Evolutionary conservation across 2,113 vertebrate genomes (phyloP), one percentile per base, ranked within the genome.

Genomic region (Eidolon helvum): DNA sequence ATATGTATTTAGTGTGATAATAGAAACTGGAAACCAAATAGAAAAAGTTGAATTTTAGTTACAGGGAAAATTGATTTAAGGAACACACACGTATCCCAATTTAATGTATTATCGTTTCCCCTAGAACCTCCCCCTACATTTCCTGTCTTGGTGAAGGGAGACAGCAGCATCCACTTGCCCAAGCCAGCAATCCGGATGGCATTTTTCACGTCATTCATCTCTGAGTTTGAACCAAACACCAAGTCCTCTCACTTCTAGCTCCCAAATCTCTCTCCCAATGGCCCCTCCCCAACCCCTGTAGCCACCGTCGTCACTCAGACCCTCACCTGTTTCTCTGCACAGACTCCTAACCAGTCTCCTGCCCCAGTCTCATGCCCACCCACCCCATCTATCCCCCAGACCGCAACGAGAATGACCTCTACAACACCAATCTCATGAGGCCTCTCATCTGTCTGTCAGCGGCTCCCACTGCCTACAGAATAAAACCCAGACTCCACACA

Each of bases 11-110:
- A 87, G 7, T 55, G 59, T 78, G 24, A 38, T 4, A 15, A n/a
- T 65, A 82, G 48, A 93, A 45, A 66, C 35, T 11, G 89, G 66
- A 89, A 90, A 66, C 24, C 18, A n/a, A 65, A 53, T n/a, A 55
- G 50, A 59, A 69, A 53, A 74, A 55, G 38, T 66, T 66, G 48
- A 48, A 5, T 18, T 12, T 33, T 33, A 75, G 38, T 90, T 57
- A 59, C 45, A 68, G 59, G 30, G 3, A 75, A 82, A 91, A 33
- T 26, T n/a, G 18, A 75, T 19, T 83, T 66, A 48, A 89, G 66
- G 68, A 45, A 65, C 33, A 74, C 48, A 43, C 35, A 74, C 9
- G 22, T 30, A 30, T 22, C 55, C 43, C 79, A 53, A 92, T 65
- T 43, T n/a, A 50, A 40, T 33, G 10, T n/a, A 22, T 68, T 45